phyloP scores from a whole-genome alignment of 2,888 invertebrate genomes.

The Cataglyphis cursor region DNA sequence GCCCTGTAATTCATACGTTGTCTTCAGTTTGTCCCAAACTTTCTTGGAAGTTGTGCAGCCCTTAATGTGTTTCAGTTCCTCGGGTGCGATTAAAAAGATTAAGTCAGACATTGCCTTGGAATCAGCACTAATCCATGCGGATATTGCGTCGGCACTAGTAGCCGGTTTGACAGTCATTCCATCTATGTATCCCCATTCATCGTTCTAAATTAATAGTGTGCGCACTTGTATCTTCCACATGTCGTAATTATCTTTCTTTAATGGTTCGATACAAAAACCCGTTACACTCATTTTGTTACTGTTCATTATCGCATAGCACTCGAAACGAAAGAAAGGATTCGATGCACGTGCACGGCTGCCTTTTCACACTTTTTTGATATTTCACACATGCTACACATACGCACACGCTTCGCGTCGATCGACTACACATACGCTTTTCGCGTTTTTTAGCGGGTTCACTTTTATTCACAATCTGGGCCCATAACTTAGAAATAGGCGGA shows the following conservation, averaged over 20 bases:
- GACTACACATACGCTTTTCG: too few species aligned
- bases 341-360: neutral
- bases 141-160: neutral
- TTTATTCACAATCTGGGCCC: too few species aligned
- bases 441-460: too few species aligned
- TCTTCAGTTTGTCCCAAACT: neutral
- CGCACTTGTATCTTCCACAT: neutral
- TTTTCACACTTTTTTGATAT: neutral
- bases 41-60: neutral
- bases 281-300: neutral
- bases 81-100: neutral
- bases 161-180: neutral
- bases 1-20: neutral
- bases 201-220: neutral
- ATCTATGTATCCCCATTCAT: neutral
- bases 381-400: too few species aligned
- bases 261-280: neutral
- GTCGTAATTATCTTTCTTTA: conserved; percentile 16
- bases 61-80: conserved; percentile 12
- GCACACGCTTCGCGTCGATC: too few species aligned
- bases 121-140: neutral
- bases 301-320: neutral
- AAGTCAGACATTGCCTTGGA: neutral
- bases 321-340: too few species aligned
- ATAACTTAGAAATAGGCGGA: too few species aligned